A percentile compares a stretch with the other conserved stretches of the same genome.
phyloP scores from a whole-genome alignment of 2,888 invertebrate species.

The Leuctra nigra region DNA sequence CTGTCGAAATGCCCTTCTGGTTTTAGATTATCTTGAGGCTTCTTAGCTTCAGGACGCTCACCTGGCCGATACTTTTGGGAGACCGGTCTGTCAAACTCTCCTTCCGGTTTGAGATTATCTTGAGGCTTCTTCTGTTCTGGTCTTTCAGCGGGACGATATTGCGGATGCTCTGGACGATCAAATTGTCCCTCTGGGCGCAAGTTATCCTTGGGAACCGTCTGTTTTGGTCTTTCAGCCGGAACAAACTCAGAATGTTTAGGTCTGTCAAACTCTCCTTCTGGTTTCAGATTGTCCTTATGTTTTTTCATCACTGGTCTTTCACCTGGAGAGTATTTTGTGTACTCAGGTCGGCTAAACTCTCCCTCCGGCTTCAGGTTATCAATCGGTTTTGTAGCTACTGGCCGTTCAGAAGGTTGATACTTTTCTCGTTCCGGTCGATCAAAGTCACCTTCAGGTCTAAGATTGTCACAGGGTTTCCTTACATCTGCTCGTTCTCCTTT shows the following conservation, averaged over 20 bases:
- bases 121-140: slow-evolving; percentile 46
- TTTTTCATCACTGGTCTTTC: slow-evolving; percentile 45
- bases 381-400: slow-evolving; percentile 52
- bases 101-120: slow-evolving; percentile 56
- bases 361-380: slow-evolving; percentile 47
- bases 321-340: slow-evolving; percentile 43
- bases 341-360: slow-evolving; percentile 40
- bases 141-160: slow-evolving; percentile 32
- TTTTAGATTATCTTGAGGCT: slow-evolving; percentile 45
- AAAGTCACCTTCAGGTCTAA: slow-evolving; percentile 46
- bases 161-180: slow-evolving; percentile 41
- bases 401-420: slow-evolving; percentile 39
- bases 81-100: slow-evolving; percentile 47
- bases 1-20: slow-evolving; percentile 45
- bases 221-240: slow-evolving; percentile 37
- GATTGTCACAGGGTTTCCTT: slow-evolving; percentile 46
- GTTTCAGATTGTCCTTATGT: slow-evolving; percentile 33
- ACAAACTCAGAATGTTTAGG: slow-evolving; percentile 34
- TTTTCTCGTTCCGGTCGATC: slow-evolving; percentile 36
- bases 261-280: slow-evolving; percentile 42
- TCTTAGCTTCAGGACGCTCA: slow-evolving; percentile 33
- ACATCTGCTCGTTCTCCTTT: slow-evolving; percentile 29
- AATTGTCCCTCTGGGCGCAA: slow-evolving; percentile 50
- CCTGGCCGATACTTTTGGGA: slow-evolving; percentile 40
- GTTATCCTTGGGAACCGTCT: slow-evolving; percentile 32